phyloP scores from a whole-genome alignment of 2,888 invertebrate genomes.

The Caenorhabditis drosophilae region DNA sequence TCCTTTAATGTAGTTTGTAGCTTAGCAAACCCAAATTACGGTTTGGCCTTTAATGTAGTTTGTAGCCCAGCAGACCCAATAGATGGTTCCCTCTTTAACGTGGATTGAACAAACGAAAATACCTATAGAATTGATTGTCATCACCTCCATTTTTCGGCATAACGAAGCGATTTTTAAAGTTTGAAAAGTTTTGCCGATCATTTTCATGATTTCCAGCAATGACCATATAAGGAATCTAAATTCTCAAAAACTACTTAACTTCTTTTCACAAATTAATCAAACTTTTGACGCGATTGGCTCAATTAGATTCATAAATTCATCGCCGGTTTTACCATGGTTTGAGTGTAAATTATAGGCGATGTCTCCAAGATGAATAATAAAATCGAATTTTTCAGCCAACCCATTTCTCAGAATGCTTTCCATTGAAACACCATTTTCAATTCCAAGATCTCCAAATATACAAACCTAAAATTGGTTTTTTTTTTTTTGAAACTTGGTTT shows the following conservation, averaged over 20 bases:
- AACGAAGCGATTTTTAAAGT: conserved; percentile 86
- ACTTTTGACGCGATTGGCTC: conserved; percentile 83
- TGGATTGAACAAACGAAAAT: no score
- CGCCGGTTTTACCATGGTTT: conserved; percentile 82
- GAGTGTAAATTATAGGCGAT: conserved; percentile 89
- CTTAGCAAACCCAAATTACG: no score
- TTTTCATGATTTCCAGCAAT: conserved; percentile 76
- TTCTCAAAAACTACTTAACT: no score
- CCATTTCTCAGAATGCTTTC: conserved; percentile 27
- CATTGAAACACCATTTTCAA: conserved; percentile 27
- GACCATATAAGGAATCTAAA: conserved; percentile 81
- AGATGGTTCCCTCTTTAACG: no score
- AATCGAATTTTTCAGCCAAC: conserved; percentile 29
- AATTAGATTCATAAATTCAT: conserved; percentile 90
- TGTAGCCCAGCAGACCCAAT: no score
- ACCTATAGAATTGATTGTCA: conserved; percentile 70
- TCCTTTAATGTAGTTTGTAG: no score
- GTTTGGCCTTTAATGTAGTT: no score
- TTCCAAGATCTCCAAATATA: conserved; percentile 45
- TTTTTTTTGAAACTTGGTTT: no score
- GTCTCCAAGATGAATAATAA: conserved; percentile 74
- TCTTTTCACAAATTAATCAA: no score
- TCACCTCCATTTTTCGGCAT: conserved; percentile 79
- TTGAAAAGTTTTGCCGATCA: conserved; percentile 81
- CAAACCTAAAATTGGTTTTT: no score